Conservation (phyloP, 2,113 vertebrate genomes). For the Electrona antarctica region DNA sequence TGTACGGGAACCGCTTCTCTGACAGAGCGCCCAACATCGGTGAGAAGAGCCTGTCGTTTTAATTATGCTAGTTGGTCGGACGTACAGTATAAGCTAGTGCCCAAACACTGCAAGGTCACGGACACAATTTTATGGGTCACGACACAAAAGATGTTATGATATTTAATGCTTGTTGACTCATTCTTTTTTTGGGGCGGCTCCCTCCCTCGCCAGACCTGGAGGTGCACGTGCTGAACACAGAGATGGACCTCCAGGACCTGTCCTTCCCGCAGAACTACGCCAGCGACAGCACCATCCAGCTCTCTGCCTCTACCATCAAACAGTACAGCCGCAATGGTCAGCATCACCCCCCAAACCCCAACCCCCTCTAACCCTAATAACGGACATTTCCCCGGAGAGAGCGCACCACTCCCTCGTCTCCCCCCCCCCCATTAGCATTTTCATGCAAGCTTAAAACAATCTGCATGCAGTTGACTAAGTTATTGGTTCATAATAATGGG, state of each 20-base stretch:
- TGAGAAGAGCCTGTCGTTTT: conserved; percentile 53
- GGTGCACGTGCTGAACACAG: conserved; percentile 90
- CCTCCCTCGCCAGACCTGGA: conserved; percentile 81
- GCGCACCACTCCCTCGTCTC: conserved; percentile 27
- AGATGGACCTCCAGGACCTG: conserved; percentile 88
- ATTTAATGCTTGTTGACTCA: too few relatives aligned
- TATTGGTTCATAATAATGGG: conserved; percentile 78
- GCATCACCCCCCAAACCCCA: conserved; percentile 41
- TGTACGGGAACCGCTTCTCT: conserved; percentile 87
- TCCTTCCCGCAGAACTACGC: conserved; percentile 88
- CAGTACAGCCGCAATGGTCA: conserved; percentile 95
- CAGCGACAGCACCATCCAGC: conserved; percentile 90
- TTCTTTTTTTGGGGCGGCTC: too few relatives aligned
- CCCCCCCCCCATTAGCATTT: conserved; percentile 53
- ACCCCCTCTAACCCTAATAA: conserved; percentile 9
- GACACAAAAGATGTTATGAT: too few relatives aligned
- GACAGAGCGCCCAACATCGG: conserved; percentile 89
- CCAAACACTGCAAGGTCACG: too few relatives aligned
- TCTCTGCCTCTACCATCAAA: conserved; percentile 91
- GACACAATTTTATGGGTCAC: too few relatives aligned
- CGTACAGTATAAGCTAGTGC: too few relatives aligned
- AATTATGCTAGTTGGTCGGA: too few relatives aligned
- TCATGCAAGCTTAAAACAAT: conserved; percentile 65
- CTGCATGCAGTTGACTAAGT: conserved; percentile 73
- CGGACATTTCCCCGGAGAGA: conserved; percentile 15